Evolutionary conservation across 2,113 vertebrate genomes (phyloP), one percentile per base, ranked within the genome.

Genomic region (Hucho hucho): DNA sequence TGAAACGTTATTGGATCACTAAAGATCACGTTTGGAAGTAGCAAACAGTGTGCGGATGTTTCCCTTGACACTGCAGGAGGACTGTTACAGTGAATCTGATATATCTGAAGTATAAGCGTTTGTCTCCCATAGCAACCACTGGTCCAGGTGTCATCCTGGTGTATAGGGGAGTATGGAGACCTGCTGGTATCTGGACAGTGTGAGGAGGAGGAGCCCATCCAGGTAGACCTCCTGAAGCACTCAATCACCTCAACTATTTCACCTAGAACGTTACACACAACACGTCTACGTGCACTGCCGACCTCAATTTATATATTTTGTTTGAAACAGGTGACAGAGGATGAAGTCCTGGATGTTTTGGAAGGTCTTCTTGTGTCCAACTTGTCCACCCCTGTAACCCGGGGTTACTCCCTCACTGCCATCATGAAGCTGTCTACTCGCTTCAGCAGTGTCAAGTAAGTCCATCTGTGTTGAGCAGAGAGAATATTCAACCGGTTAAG

Each of bases 361-460:
- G 98, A 99, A 93, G 97, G 95, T n/a, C 84, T 99, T 26, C 92
- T 99, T 63, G 96, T 97, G 84, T 99, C 98, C 76, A 99, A 97
- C 90, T 92, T 99, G 93, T 97, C 97, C 72, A 90, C 95, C 24
- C 95, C 98, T 77, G 97, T 98, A 81, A 99, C 98, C 65, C 93
- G 97, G 78, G 98, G 98, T 88, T 99, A 98, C 73, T 90, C 96
- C 75, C 95, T 99, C 68, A 99, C 98, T 73, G 97, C 98, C 80
- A 97, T 98, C 88, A 99, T 99, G 98, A 99, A 99, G 91, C 93
- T 99, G 81, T 99, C 97, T 49, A 99, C 98, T 53, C 94, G 98
- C 77, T 99, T 99, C 92, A 96, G 93, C 89, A 94, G 95, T 87
- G 95, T 99, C 76, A 98, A 97, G 98, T 99, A 90, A 95, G 97